Conservation (phyloP, 2,113 vertebrate species). For the Boulengeromyrus knoepffleri region DNA sequence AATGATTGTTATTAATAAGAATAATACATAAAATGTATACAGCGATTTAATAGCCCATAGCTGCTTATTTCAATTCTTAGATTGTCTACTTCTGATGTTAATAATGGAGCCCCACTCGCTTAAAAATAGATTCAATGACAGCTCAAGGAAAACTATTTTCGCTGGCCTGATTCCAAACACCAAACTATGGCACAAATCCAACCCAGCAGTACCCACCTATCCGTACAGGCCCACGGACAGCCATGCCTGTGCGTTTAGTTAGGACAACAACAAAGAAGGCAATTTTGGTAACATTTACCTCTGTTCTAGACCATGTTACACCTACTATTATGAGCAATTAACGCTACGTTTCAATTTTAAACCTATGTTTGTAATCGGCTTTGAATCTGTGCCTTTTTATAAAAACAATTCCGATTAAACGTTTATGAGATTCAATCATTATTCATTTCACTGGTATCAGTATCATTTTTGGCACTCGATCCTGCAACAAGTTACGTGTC, state of each 20-base stretch:
- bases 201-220: not conserved
- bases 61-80: not conserved
- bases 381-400: not conserved
- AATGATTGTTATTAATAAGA: not conserved
- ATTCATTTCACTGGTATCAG: not conserved
- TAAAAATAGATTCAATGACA: slow-evolving; percentile 4
- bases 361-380: not conserved
- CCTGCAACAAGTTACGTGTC: not conserved
- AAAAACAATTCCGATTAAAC: not conserved
- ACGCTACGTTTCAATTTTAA: not conserved
- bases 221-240: not conserved
- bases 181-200: not conserved
- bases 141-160: slow-evolving; percentile 15
- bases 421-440: not conserved
- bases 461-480: not conserved
- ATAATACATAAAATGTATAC: not conserved
- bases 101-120: not conserved
- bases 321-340: not conserved
- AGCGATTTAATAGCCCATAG: not conserved
- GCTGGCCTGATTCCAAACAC: slow-evolving; percentile 8
- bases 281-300: not conserved
- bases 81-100: not conserved
- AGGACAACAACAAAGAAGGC: not conserved
- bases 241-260: not conserved
- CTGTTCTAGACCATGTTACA: not conserved